Evolutionary conservation across 1,140 invertebrate species (phyloP).

Genomic region (Hylaeus anthracinus): DNA sequence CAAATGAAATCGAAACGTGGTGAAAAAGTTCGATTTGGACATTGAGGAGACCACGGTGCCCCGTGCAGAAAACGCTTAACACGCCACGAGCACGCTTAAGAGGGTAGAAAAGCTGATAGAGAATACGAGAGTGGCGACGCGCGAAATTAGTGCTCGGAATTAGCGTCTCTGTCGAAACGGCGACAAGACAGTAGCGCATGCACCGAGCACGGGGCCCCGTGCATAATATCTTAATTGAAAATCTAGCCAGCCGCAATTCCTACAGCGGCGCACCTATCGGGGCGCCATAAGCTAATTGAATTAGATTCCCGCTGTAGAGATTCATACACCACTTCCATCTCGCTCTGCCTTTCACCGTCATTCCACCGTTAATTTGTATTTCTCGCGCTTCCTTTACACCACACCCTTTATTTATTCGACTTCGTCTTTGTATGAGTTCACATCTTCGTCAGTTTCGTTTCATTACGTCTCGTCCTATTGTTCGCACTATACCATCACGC

Average conservation of each 20-base stretch:
- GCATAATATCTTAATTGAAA: slow-evolving; percentile 74
- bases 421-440: not conserved
- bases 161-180: slow-evolving; percentile 32
- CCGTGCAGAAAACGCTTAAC: slow-evolving; percentile 32
- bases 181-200: slow-evolving; percentile 56
- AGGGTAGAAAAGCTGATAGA: slow-evolving; percentile 30
- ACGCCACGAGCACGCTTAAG: slow-evolving; percentile 35
- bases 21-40: slow-evolving; percentile 3
- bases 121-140: not conserved
- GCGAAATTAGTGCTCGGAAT: slow-evolving; percentile 47
- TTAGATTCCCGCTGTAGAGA: slow-evolving; percentile 68
- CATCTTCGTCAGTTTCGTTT: not conserved
- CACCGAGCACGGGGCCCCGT: slow-evolving; percentile 56
- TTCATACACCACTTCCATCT: slow-evolving; percentile 48
- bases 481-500: not conserved
- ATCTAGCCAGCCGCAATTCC: slow-evolving; percentile 68
- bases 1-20: not conserved
- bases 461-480: slow-evolving; percentile 20
- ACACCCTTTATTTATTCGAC: slow-evolving; percentile 1
- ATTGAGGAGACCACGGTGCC: slow-evolving; percentile 45
- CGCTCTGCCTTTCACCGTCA: slow-evolving; percentile 33
- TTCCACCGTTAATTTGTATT: slow-evolving; percentile 24
- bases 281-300: slow-evolving; percentile 71
- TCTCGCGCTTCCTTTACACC: slow-evolving; percentile 2
- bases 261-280: slow-evolving; percentile 56